These are phyloP conservation scores for crab-eating macaque (Macaca fascicularis) DNA, from an alignment of 2,113 vertebrate genomes.

Conservation along the genomic window DNA sequence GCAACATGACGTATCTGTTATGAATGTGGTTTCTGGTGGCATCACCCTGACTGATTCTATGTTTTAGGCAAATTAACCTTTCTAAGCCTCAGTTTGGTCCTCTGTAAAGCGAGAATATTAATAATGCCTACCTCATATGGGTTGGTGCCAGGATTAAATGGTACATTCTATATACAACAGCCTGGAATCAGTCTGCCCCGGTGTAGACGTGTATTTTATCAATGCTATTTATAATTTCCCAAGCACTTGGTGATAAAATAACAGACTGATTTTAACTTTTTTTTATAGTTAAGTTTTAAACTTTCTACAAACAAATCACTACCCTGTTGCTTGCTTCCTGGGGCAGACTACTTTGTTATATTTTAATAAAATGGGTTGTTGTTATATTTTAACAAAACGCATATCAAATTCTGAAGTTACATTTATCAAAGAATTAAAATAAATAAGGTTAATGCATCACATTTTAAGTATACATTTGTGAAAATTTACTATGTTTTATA, in stretches of 20 bases:
- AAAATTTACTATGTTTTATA: not conserved
- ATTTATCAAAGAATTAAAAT: constrained; percentile 20
- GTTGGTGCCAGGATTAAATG: not conserved
- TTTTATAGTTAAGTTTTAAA: constrained; percentile 38
- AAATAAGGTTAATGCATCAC: not conserved
- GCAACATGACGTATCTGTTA: not conserved
- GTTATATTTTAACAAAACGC: not conserved
- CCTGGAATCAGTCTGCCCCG: not conserved
- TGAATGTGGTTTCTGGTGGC: not conserved
- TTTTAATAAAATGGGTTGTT: not conserved
- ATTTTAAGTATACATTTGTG: constrained; percentile 44
- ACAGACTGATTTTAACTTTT: not conserved
- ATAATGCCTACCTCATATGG: not conserved
- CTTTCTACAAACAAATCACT: not conserved
- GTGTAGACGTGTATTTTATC: not conserved
- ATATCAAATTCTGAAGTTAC: not conserved
- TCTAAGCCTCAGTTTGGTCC: not conserved
- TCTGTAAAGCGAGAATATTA: not conserved
- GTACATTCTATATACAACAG: not conserved
- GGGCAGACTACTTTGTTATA: not conserved
- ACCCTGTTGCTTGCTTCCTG: not conserved
- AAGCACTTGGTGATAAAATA: not conserved
- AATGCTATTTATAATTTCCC: not conserved
- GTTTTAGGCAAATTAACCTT: not conserved
- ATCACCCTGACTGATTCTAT: not conserved